Base-by-base conservation (phyloP, 2,797 vertebrate genomes). In the Chaetodon trifasciatus region DNA sequence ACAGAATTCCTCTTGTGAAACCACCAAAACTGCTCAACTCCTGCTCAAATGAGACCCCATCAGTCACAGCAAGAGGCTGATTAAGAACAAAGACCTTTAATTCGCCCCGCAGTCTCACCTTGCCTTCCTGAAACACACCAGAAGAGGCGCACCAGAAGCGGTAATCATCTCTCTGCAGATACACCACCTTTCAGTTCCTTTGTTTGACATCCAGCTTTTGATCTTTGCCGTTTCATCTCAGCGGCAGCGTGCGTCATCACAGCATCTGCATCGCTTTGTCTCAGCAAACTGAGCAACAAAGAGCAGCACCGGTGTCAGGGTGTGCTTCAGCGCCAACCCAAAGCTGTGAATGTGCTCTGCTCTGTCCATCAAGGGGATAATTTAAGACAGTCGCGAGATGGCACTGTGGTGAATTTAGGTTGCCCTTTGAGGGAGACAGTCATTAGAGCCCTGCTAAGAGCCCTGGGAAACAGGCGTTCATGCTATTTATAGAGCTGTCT, bases 401-500 rank as follows among this genome's bases (percentile, higher is more conserved):
- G 65, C 50, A 37, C 77, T 69, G 40, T 28, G 44, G 65, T 69
- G 78, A 67, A 77, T 83, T 73, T 39, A 24, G 35, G 70, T 13
- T 78, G 60, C 52, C 57, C 66, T 88, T 85, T 89, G 88, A 91
- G 86, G 79, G 84, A 86, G 89, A 67, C 82, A 65, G 81, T 79
- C 75, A 62, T 89, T 78, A 82, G 28, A 23, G 60, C 35, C 74
- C 77, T 50, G 75, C 64, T 19, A 53, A 16, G 71, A 78, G 86
- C 81, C 70, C 49, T 44, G 57, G 83, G 82, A 84, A 79, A 76
- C 81, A 74, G 77, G 39, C 68, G n/a, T 61, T 17, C 42, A 0
- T 6, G 50, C 89, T 94, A 93, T 93, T 91, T 89, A 88, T 93
- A 93, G 90, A 78, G 11, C 64, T 17, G 70, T 84, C 87, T 88